Percentiles rank a stretch among this genome's conserved stretches.
phyloP scores from a whole-genome alignment of 2,888 invertebrate genomes.

The Sturmia bella region DNA sequence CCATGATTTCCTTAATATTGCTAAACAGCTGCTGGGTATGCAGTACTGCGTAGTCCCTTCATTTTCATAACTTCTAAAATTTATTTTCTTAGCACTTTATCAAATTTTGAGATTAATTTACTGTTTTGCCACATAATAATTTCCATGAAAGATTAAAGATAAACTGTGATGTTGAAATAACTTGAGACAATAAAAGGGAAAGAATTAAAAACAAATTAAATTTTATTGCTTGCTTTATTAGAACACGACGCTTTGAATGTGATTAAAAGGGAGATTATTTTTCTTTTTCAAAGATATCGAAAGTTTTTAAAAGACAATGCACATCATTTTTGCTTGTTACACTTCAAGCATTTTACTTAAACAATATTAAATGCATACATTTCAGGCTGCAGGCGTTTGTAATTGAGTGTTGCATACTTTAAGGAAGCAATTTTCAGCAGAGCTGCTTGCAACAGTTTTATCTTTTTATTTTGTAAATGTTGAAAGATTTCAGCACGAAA shows the following conservation, averaged over 20 bases:
- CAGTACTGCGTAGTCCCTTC: too few species aligned
- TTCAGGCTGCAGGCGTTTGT: background rate
- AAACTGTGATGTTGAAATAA: slow-evolving; percentile 22
- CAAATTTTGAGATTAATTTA: background rate
- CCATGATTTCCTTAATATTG: too few species aligned
- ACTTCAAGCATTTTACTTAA: slow-evolving; percentile 17
- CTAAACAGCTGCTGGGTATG: too few species aligned
- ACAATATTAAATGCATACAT: background rate
- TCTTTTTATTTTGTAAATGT: background rate
- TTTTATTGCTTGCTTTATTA: slow-evolving; percentile 37
- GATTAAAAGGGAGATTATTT: slow-evolving; percentile 40
- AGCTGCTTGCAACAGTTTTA: background rate
- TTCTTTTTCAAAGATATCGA: slow-evolving; percentile 5
- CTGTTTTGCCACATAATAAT: slow-evolving; percentile 17
- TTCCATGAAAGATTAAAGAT: slow-evolving; percentile 8
- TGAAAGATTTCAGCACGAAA: slow-evolving; percentile 12
- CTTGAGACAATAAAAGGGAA: slow-evolving; percentile 13
- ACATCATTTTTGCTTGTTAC: slow-evolving; percentile 8
- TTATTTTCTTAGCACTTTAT: background rate
- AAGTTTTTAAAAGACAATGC: slow-evolving; percentile 26
- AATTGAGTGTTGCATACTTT: slow-evolving; percentile 40
- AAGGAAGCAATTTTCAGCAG: slow-evolving; percentile 13
- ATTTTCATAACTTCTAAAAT: too few species aligned
- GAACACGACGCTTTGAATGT: slow-evolving; percentile 49
- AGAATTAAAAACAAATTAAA: slow-evolving; percentile 54